Conservation (phyloP, 2,797 vertebrate species). For the Sphenopsis melanotis region DNA sequence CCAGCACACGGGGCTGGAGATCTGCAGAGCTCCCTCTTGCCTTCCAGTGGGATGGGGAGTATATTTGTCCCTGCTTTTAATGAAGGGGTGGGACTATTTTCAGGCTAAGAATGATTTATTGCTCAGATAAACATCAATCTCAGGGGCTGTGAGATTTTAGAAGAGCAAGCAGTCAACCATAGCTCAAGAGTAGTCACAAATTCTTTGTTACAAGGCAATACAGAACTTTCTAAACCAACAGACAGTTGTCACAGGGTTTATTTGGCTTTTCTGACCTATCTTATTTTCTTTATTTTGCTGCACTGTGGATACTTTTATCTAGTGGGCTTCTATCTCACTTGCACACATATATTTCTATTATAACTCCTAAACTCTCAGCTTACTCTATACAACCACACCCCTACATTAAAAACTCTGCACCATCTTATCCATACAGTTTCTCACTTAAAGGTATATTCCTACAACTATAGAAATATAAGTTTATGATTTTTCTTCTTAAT, state of each 20-base stretch:
- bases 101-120: not conserved
- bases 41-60: fast-evolving
- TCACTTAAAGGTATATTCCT: not conserved
- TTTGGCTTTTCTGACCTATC: not conserved
- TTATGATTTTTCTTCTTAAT: not conserved
- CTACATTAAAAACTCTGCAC: not conserved
- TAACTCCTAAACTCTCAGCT: not conserved
- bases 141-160: not conserved
- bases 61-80: not conserved
- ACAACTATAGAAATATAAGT: not conserved
- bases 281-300: not conserved
- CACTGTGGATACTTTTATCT: not conserved
- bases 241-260: not conserved
- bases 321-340: not conserved
- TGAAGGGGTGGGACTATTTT: not conserved
- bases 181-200: not conserved
- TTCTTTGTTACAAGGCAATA: not conserved
- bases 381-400: not conserved
- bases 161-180: not conserved
- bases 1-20: not conserved
- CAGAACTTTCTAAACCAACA: not conserved
- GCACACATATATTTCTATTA: not conserved
- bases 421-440: not conserved
- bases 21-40: not conserved
- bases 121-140: not conserved